Conservation (phyloP, 2,113 vertebrate species). For the Atractosteus spatula region DNA sequence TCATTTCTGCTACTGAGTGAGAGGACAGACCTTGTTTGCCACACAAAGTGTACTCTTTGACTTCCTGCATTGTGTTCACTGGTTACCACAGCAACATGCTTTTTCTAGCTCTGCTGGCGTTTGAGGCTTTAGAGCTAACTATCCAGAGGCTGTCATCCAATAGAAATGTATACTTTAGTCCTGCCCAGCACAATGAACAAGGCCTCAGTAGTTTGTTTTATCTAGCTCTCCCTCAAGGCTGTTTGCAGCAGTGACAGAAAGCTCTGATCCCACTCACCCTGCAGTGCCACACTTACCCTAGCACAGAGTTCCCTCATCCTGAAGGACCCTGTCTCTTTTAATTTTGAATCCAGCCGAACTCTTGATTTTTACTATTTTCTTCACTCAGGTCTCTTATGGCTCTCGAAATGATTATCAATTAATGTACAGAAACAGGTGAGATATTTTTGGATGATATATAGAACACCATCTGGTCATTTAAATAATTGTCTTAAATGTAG, state of each 20-base stretch:
- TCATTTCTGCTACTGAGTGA: too few relatives aligned
- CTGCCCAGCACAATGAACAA: not conserved
- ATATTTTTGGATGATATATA: too few relatives aligned
- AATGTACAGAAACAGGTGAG: too few relatives aligned
- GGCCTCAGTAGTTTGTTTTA: constrained; percentile 10
- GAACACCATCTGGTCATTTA: too few relatives aligned
- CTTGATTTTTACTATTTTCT: too few relatives aligned
- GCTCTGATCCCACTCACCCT: not conserved
- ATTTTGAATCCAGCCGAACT: too few relatives aligned
- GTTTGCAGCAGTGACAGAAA: not conserved
- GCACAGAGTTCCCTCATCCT: constrained; percentile 12
- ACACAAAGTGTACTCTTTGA: not conserved
- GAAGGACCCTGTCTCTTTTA: too few relatives aligned
- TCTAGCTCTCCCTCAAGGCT: constrained; percentile 1
- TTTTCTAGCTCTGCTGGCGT: not conserved
- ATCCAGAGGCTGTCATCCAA: not conserved
- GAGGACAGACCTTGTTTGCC: not conserved
- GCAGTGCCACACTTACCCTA: not conserved
- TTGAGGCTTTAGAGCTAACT: not conserved
- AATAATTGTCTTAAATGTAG: too few relatives aligned
- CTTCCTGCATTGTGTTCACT: not conserved
- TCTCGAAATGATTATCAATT: too few relatives aligned
- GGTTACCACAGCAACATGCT: constrained; percentile 7
- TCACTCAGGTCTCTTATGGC: too few relatives aligned
- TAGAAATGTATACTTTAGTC: not conserved